Conservation (phyloP, 2,888 invertebrate species). For the Chouioia cunea region DNA sequence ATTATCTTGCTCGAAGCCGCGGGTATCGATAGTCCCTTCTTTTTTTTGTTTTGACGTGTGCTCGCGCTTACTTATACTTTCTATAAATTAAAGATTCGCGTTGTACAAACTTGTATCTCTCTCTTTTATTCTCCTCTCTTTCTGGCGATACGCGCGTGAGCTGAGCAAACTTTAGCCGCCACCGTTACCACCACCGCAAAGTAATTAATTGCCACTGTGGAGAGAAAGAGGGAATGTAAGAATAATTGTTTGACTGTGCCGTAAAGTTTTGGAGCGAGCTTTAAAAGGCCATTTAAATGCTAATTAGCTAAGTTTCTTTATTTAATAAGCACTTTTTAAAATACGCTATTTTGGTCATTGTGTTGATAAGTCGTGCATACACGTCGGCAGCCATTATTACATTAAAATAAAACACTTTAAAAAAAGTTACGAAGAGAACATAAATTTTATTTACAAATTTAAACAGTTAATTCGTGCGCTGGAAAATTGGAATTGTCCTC, state of each 20-base stretch:
- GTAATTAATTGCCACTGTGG: slow-evolving; percentile 26
- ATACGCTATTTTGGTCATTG: too few species aligned
- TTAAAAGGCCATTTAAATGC: slow-evolving; percentile 3
- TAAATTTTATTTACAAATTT: too few species aligned
- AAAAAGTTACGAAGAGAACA: too few species aligned
- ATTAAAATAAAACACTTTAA: too few species aligned
- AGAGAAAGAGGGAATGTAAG: neutral
- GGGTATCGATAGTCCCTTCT: neutral
- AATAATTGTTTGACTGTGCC: slow-evolving; percentile 4
- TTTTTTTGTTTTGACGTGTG: neutral
- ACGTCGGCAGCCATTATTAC: too few species aligned
- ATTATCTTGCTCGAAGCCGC: neutral
- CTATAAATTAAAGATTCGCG: slow-evolving; percentile 17
- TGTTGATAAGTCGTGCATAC: too few species aligned
- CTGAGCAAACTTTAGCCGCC: slow-evolving; percentile 1
- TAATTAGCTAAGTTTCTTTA: slow-evolving; percentile 6
- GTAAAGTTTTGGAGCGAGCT: slow-evolving; percentile 6
- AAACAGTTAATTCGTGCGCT: too few species aligned
- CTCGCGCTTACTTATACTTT: slow-evolving; percentile 2
- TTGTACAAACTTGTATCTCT: slow-evolving; percentile 15
- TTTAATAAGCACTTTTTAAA: too few species aligned
- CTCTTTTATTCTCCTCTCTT: too few species aligned
- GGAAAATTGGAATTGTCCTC: too few species aligned
- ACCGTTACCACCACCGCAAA: neutral
- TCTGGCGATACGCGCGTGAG: neutral